Conservation (phyloP, 2,113 vertebrate genomes). For the Haemorhous mexicanus region DNA sequence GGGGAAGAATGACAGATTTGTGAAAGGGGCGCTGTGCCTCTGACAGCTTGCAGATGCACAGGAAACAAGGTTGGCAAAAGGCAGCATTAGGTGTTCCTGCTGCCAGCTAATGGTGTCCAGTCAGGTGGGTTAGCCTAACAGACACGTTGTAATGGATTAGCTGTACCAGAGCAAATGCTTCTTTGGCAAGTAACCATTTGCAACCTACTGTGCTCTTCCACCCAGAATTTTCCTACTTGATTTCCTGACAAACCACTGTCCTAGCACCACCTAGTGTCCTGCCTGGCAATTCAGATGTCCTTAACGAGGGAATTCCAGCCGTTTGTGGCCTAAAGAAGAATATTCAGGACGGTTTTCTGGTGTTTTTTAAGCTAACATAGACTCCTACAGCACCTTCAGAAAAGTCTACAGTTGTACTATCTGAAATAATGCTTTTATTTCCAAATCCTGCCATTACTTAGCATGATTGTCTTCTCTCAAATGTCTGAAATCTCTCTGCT, state of each 20-base stretch:
- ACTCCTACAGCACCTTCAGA: background rate
- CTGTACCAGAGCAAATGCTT: conserved; percentile 1
- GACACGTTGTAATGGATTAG: conserved; percentile 10
- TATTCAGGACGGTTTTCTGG: background rate
- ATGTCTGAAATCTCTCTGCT: background rate
- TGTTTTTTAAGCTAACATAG: background rate
- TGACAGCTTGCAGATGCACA: background rate
- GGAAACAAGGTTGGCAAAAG: background rate
- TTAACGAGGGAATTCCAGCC: background rate
- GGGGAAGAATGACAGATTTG: background rate
- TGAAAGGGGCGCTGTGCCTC: background rate
- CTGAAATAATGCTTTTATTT: background rate
- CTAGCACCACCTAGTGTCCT: conserved; percentile 59
- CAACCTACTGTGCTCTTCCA: background rate
- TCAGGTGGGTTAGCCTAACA: conserved; percentile 2
- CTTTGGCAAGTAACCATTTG: background rate
- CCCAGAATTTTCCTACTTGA: background rate
- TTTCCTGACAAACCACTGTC: background rate
- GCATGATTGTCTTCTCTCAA: background rate
- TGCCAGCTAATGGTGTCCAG: conserved; percentile 22
- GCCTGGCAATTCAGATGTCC: background rate
- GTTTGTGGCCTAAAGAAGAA: accelerated
- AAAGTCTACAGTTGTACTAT: background rate
- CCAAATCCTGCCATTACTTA: background rate
- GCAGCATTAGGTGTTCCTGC: background rate